phyloP scores from a whole-genome alignment of 2,113 vertebrate species.

The Paedocypris sp. region DNA sequence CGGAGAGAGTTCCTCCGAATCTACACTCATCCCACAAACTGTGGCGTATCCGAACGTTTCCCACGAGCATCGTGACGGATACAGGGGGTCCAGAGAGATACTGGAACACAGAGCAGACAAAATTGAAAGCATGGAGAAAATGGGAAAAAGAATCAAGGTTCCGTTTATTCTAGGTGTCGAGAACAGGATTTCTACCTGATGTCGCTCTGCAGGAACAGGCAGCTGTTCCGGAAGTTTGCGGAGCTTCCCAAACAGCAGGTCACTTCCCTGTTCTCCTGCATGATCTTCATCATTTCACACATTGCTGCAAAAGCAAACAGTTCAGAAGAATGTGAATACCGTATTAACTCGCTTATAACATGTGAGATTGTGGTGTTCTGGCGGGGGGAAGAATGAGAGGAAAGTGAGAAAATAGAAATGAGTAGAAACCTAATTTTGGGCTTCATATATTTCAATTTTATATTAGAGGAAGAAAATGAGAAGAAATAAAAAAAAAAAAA shows the following conservation, averaged over 20 bases:
- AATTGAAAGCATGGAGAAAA: too few relatives aligned
- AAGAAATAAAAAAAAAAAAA: too few relatives aligned
- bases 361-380: too few relatives aligned
- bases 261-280: constrained; percentile 95
- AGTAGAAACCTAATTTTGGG: too few relatives aligned
- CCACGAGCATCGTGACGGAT: constrained; percentile 96
- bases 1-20: constrained; percentile 71
- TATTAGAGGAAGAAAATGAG: too few relatives aligned
- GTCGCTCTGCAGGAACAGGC: constrained; percentile 90
- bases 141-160: neutral
- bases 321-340: too few relatives aligned
- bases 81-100: constrained; percentile 90
- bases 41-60: constrained; percentile 91
- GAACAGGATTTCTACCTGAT: constrained; percentile 64
- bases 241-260: constrained; percentile 94
- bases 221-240: constrained; percentile 86
- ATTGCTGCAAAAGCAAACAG: constrained; percentile 67
- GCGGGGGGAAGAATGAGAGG: too few relatives aligned
- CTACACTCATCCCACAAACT: constrained; percentile 64
- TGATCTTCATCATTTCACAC: constrained; percentile 99
- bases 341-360: too few relatives aligned
- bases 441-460: too few relatives aligned
- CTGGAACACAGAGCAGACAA: constrained; percentile 49
- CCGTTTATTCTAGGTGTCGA: neutral
- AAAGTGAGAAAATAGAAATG: too few relatives aligned